Conservation (phyloP, 1,140 invertebrate species). For the Lepidotrigona ventralis region DNA sequence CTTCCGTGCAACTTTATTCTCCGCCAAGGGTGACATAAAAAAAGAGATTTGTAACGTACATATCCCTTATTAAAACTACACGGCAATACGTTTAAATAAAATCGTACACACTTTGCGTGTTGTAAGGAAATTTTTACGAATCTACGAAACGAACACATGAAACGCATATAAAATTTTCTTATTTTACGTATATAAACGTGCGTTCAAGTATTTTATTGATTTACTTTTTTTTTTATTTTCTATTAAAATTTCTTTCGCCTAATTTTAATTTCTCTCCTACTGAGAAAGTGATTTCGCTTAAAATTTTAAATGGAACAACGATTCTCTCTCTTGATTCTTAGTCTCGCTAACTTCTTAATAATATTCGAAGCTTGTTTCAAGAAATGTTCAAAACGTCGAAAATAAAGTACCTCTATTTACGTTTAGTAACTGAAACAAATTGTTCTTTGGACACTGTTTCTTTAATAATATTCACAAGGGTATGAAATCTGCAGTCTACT, state of each 20-base stretch:
- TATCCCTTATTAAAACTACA: slow-evolving; percentile 8
- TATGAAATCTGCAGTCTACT: too few relatives aligned
- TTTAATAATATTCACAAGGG: too few relatives aligned
- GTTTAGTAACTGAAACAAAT: too few relatives aligned
- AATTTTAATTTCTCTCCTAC: background rate
- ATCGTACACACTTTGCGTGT: background rate
- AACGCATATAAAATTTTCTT: background rate
- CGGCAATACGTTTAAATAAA: background rate
- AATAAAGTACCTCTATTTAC: too few relatives aligned
- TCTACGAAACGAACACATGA: too few relatives aligned
- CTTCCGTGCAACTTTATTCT: background rate
- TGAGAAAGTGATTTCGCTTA: too few relatives aligned
- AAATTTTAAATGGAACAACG: background rate
- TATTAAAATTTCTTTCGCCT: too few relatives aligned
- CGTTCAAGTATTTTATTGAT: too few relatives aligned
- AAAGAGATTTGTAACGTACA: background rate
- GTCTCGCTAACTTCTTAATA: background rate
- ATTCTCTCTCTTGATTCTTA: background rate
- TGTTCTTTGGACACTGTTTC: too few relatives aligned
- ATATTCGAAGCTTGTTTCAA: background rate
- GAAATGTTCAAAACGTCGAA: too few relatives aligned
- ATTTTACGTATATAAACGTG: too few relatives aligned
- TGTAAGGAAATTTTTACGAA: background rate
- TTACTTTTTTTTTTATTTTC: too few relatives aligned
- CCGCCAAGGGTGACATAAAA: background rate